A percentile compares a stretch with the other conserved stretches of the same genome.
Conservation (phyloP, 1,140 invertebrate species). For the Linepithema humile region DNA sequence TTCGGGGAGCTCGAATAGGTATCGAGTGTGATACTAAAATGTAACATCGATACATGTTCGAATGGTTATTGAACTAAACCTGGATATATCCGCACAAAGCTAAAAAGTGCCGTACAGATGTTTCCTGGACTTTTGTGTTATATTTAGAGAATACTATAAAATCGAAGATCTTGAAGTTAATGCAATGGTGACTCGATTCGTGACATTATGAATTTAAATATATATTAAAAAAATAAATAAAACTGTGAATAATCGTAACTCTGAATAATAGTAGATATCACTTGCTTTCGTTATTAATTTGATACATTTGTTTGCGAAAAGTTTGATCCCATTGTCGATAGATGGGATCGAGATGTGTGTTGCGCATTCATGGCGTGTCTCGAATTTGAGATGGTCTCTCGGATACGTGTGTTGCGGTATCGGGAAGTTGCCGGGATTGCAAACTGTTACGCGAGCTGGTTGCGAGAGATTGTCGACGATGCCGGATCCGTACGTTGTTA, state of each 20-base stretch:
- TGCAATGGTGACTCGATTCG: not conserved
- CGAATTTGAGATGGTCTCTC: not conserved
- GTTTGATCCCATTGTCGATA: not conserved
- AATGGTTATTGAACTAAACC: not conserved
- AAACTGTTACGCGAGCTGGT: slow-evolving; percentile 6
- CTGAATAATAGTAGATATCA: not conserved
- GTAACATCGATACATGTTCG: not conserved
- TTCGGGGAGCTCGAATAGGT: not conserved
- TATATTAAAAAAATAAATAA: too few relatives aligned
- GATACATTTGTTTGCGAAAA: not conserved
- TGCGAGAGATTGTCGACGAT: not conserved
- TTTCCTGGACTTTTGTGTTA: not conserved
- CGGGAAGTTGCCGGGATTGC: not conserved
- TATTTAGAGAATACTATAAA: not conserved
- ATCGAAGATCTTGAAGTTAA: not conserved
- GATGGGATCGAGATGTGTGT: not conserved
- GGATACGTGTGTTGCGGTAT: not conserved
- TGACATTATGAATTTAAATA: not conserved
- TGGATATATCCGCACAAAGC: not conserved
- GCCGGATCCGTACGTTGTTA: slow-evolving; percentile 14
- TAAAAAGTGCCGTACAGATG: not conserved
- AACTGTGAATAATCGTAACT: too few relatives aligned
- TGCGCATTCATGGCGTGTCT: not conserved
- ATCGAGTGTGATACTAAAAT: not conserved
- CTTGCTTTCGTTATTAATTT: not conserved